phyloP scores from a whole-genome alignment of 2,797 vertebrate species.

The Monodelphis domestica region DNA sequence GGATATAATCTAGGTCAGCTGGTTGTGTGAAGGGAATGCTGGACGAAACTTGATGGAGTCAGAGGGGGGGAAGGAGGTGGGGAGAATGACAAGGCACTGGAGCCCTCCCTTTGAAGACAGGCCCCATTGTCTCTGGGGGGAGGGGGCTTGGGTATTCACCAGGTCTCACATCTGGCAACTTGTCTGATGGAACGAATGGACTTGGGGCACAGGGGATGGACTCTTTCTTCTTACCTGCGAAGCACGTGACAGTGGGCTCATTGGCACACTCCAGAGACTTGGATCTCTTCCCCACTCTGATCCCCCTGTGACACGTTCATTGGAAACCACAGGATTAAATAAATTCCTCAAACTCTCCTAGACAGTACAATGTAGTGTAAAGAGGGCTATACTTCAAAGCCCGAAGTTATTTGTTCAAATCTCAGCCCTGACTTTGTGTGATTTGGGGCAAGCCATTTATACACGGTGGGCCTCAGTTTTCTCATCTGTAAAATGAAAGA shows the following conservation, averaged over 20 bases:
- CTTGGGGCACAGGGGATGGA: not conserved
- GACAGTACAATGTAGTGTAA: not conserved
- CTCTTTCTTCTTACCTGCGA: not conserved
- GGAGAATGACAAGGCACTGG: not conserved
- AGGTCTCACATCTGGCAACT: not conserved
- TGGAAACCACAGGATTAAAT: not conserved
- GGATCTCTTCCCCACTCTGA: not conserved
- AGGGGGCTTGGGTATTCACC: constrained; percentile 9
- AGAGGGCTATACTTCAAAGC: not conserved
- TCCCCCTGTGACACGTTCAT: not conserved
- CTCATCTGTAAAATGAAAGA: not conserved
- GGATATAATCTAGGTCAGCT: constrained; percentile 39
- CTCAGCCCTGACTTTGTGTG: not conserved
- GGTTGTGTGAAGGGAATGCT: constrained; percentile 5
- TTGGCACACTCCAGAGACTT: rapidly evolving
- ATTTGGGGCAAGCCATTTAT: not conserved
- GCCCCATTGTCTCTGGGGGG: not conserved
- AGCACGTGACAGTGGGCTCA: rapidly evolving
- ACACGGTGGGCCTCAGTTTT: not conserved
- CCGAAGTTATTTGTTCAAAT: not conserved
- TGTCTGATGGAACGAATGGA: not conserved
- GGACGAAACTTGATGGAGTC: not conserved
- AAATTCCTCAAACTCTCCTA: not conserved
- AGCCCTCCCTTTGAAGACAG: constrained; percentile 3
- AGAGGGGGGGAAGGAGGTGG: not conserved